Evolutionary conservation across 1,140 invertebrate genomes (phyloP), one percentile per base, ranked within the genome.

Genomic region (Platyscapa corneri): DNA sequence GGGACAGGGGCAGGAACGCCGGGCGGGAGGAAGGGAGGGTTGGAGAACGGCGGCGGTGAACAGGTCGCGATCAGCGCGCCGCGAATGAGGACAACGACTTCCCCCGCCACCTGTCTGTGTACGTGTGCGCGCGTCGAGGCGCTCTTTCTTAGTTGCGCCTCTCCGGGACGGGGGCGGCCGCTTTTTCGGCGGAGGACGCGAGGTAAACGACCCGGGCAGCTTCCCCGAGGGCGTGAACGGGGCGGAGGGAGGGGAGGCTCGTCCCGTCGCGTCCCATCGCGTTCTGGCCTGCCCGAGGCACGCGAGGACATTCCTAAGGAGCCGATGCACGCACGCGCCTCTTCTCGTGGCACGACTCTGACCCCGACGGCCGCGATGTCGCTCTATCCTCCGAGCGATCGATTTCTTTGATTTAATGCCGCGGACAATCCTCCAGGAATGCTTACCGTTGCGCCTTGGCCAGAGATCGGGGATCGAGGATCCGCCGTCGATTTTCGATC

Each of bases 61-160:
- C 85, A 86, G 85, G 85, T 86, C 85, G 85, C 80, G 84, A 85
- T 85, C 84, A 77, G 42, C 80, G 84, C 84, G 16, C 84, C 39
- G 85, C 85, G 80, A 84, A 87, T 78, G 86, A 87, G 86, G 86
- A 87, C 85, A 83, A 86, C 85, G 81, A 80, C 85, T 83, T 42
- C 81, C 82, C 49, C 80, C 81, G 70, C 85, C 67, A 7, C 64
- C 64, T 37, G 67, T 20, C 3, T n/a, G 42, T 42, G 39, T 5
- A 12, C 37, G 77, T 42, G 77, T 37, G 56, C 30, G 77, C 12
- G 32, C n/a, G 30, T n/a, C 30, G n/a, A 34, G 75, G 46, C n/a
- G 37, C 23, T 74, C 70, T n/a, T 42, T 42, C 39, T 39, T 18
- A 5, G 16, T 16, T 53, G 56, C 23, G 65, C 30, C 7, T 20